Percentiles rank a stretch among this genome's conserved stretches.
Conservation (phyloP, 2,113 vertebrate genomes). For the Eulemur macaco region DNA sequence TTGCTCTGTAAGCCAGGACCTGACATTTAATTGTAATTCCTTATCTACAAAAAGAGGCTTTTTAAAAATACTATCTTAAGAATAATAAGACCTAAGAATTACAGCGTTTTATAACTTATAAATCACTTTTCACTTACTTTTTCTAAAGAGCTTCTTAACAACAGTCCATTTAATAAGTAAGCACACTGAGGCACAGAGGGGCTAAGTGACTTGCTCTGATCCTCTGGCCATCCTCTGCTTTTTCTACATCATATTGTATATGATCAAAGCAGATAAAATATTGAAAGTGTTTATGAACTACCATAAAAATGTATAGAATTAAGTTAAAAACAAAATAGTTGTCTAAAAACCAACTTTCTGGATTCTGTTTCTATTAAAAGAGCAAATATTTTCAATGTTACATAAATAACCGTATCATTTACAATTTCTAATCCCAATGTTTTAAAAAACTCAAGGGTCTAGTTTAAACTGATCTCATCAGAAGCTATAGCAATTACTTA, state of each 20-base stretch:
- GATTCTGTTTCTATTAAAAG: background rate
- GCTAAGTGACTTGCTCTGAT: background rate
- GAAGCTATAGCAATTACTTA: background rate
- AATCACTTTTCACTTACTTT: background rate
- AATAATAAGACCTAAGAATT: background rate
- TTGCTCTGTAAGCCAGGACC: background rate
- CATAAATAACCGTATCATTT: background rate
- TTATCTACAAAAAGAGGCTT: background rate
- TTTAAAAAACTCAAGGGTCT: background rate
- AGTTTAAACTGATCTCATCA: background rate
- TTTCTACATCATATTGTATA: background rate
- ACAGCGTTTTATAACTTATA: background rate
- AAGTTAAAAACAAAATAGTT: background rate
- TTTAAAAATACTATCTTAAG: conserved; percentile 38
- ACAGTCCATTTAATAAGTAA: conserved; percentile 36
- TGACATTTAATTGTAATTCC: conserved; percentile 39
- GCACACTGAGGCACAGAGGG: background rate
- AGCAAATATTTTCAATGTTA: background rate
- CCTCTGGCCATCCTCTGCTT: background rate
- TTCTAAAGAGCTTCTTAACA: background rate
- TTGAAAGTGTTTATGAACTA: background rate
- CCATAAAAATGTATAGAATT: background rate
- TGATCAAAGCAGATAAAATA: conserved; percentile 21
- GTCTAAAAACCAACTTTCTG: background rate
- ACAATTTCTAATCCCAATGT: background rate